Base-by-base conservation (phyloP, 2,888 invertebrate genomes). In the Lycia hirtaria region DNA sequence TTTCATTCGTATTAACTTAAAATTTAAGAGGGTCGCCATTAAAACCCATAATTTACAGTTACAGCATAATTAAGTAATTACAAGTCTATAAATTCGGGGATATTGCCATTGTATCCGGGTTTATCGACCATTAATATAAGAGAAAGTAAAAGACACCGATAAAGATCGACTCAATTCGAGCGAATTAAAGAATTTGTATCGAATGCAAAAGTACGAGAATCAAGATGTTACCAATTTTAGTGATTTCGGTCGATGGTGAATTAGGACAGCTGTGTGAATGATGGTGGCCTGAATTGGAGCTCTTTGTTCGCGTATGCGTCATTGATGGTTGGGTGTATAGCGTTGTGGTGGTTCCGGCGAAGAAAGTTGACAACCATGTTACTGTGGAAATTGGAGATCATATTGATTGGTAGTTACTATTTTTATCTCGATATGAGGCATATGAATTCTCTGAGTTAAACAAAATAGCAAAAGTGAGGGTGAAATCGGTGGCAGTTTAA, bases 251-350 rank as follows among this genome's bases (percentile, higher is more conserved):
- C 70, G 60, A 60, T 55, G 69, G 62, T 53, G 69, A 75, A 78
- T 75, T 72, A 67, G 75, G 63, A 62, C 75, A 71, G 68, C 74
- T 77, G 78, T 80, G 80, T 77, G 78, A 81, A 84, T 73, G 62
- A 62, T 66, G 40, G 53, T 60, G 73, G 53, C 73, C 76, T 69
- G 65, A 67, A 75, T 77, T 30, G 12, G 33, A 60, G 37, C 58
- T 62, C 52, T 60, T 62, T 62, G 65, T 64, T 53, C 30, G n/a
- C n/a, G 17, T 52, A 32, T 49, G 22, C 44, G 51, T 69, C 70
- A 68, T 69, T 68, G 67, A 65, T 69, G 52, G 43, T 24, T 10
- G 15, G 24, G 35, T 22, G 14, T n/a, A 33, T 38, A 19, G 4
- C 19, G 44, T 26, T 28, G 41, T 6, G 4, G 24, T 19, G 19